Evolutionary conservation across 2,888 invertebrate genomes (phyloP).

Genomic region (Pachydiplax longipennis): DNA sequence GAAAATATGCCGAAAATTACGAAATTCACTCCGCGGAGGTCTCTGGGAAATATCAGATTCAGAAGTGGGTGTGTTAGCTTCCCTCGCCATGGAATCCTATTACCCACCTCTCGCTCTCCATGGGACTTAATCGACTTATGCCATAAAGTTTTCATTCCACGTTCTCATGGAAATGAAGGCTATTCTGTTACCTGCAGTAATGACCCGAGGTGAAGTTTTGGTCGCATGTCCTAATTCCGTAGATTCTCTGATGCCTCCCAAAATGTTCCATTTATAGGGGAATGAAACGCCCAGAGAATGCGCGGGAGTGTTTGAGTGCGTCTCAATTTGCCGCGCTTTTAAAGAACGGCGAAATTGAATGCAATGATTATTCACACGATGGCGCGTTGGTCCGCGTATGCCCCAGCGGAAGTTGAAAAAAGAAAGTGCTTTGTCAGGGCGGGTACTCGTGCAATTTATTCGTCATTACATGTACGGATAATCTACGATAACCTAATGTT

Average conservation of each 20-base stretch:
- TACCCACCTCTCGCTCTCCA: neutral
- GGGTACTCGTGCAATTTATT: neutral
- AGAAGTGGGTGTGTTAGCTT: neutral
- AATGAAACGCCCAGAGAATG: neutral
- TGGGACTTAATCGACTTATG: neutral
- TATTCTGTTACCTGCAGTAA: slow-evolving; percentile 20
- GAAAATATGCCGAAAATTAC: too few species aligned
- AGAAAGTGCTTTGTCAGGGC: neutral
- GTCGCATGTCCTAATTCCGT: neutral
- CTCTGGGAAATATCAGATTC: neutral
- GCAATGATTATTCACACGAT: neutral
- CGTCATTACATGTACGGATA: too few species aligned
- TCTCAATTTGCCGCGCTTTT: neutral
- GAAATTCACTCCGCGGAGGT: too few species aligned
- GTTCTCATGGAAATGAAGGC: slow-evolving; percentile 5
- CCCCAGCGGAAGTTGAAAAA: neutral
- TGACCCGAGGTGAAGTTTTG: neutral
- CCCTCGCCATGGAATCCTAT: neutral
- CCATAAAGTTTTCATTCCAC: slow-evolving; percentile 27
- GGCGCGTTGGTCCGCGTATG: neutral
- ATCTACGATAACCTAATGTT: too few species aligned
- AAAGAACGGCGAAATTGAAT: neutral
- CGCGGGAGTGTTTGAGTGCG: neutral
- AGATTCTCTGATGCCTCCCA: neutral
- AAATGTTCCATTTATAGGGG: neutral